Evolutionary conservation across 64 coral and sea anemone genomes (phyloP).

Genomic region (Stichodactyla mertensii): DNA sequence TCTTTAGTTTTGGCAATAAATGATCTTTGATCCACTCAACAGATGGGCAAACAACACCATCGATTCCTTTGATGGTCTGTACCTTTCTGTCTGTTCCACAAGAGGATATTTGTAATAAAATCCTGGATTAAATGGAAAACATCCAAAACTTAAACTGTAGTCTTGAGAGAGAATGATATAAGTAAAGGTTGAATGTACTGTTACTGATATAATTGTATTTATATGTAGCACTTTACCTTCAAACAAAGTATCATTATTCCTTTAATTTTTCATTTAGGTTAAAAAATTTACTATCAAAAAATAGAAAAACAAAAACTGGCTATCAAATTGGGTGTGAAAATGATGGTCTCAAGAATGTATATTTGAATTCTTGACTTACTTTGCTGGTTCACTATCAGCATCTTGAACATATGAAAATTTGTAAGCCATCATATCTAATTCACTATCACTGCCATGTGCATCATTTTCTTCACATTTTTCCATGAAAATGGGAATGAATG

Average conservation of each 20-base stretch:
- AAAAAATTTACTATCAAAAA: no score
- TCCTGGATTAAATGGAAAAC: not conserved
- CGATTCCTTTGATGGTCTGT: not conserved
- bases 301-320: no score
- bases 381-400: not conserved
- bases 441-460: not conserved
- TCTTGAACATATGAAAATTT: not conserved
- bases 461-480: conserved; percentile 4
- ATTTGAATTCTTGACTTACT: not conserved
- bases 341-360: no score
- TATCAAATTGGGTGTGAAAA: no score
- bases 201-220: no score
- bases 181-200: no score
- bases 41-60: conserved; percentile 75
- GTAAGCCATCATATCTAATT: conserved; percentile 12
- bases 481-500: conserved; percentile 22
- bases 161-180: no score
- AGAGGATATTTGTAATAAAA: conserved; percentile 20
- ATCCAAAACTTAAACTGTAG: no score
- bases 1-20: conserved; percentile 75
- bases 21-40: conserved; percentile 67
- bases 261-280: no score
- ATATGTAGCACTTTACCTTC: no score
- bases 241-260: no score
- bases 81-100: not conserved